Evolutionary conservation across 2,888 invertebrate genomes (phyloP).

Genomic region (Phortica okadai): DNA sequence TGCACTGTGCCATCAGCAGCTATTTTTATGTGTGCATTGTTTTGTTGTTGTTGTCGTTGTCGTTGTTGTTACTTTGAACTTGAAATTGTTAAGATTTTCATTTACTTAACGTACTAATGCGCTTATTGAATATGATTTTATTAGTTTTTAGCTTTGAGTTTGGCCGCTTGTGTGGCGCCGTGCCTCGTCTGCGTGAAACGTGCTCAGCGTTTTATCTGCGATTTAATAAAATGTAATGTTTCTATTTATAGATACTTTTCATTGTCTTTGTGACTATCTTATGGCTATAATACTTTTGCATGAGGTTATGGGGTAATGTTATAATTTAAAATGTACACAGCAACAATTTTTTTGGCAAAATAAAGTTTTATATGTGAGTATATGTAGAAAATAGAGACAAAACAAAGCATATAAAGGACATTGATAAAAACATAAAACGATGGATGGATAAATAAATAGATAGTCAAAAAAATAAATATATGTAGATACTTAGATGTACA

Average conservation of each 20-base stretch:
- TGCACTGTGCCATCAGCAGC: constrained; percentile 19
- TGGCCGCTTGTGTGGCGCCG: constrained; percentile 15
- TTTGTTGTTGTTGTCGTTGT: constrained; percentile 7
- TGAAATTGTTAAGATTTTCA: constrained; percentile 18
- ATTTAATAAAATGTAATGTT: constrained; percentile 13
- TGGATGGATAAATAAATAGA: too few species aligned
- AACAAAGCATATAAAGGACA: too few species aligned
- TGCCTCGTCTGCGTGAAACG: constrained; percentile 5
- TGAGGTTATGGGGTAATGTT: not conserved
- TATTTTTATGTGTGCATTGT: constrained; percentile 13
- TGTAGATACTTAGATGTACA: too few species aligned
- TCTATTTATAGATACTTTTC: constrained; percentile 5
- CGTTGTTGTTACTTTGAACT: constrained; percentile 25
- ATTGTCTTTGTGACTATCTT: constrained; percentile 7
- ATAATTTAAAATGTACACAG: not conserved
- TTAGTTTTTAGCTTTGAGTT: constrained; percentile 1
- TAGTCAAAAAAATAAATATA: too few species aligned
- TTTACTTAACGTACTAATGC: not conserved
- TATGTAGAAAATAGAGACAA: too few species aligned
- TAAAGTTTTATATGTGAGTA: too few species aligned
- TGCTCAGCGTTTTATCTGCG: not conserved
- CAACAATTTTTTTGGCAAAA: too few species aligned
- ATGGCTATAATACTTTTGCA: not conserved
- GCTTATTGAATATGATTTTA: constrained; percentile 25
- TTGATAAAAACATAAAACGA: too few species aligned